phyloP scores from a whole-genome alignment of 2,888 invertebrate species.

The Cantharis lateralis region DNA sequence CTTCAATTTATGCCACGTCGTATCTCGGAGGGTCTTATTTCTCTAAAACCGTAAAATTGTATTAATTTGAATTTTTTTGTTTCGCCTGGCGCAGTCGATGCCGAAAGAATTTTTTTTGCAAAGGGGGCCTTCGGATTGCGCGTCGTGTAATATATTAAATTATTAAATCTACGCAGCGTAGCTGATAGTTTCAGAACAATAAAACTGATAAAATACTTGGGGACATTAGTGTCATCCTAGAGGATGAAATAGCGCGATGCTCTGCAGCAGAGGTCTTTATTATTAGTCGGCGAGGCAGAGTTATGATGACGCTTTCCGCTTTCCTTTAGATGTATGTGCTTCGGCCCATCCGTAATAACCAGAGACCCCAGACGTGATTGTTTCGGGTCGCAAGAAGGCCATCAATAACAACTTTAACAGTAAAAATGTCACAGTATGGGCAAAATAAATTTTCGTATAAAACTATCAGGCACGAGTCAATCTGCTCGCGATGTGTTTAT shows the following conservation, averaged over 20 bases:
- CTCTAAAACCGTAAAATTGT: slow-evolving; percentile 18
- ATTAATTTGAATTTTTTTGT: slow-evolving; percentile 18
- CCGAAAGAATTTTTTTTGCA: neutral
- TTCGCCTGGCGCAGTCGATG: neutral
- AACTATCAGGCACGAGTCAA: slow-evolving; percentile 33
- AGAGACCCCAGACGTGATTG: slow-evolving; percentile 44
- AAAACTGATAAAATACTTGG: slow-evolving; percentile 55
- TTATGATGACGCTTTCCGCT: slow-evolving; percentile 44
- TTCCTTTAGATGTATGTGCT: slow-evolving; percentile 37
- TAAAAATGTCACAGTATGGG: slow-evolving; percentile 46
- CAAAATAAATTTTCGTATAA: slow-evolving; percentile 38
- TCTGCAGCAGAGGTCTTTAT: slow-evolving; percentile 46
- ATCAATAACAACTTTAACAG: slow-evolving; percentile 52
- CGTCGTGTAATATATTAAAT: slow-evolving; percentile 28
- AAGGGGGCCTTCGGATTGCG: too few relatives aligned
- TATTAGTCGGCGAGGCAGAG: slow-evolving; percentile 47
- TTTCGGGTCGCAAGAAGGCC: slow-evolving; percentile 44
- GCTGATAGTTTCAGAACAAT: slow-evolving; percentile 52
- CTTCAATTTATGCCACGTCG: slow-evolving; percentile 32
- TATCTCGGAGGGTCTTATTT: slow-evolving; percentile 24
- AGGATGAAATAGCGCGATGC: slow-evolving; percentile 48
- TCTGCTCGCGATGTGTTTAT: slow-evolving; percentile 38
- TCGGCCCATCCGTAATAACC: slow-evolving; percentile 39
- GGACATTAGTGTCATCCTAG: slow-evolving; percentile 53
- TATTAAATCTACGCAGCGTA: slow-evolving; percentile 29